Base-by-base conservation (phyloP, 1,140 invertebrate genomes). In the Drosophila malerkotliana region DNA sequence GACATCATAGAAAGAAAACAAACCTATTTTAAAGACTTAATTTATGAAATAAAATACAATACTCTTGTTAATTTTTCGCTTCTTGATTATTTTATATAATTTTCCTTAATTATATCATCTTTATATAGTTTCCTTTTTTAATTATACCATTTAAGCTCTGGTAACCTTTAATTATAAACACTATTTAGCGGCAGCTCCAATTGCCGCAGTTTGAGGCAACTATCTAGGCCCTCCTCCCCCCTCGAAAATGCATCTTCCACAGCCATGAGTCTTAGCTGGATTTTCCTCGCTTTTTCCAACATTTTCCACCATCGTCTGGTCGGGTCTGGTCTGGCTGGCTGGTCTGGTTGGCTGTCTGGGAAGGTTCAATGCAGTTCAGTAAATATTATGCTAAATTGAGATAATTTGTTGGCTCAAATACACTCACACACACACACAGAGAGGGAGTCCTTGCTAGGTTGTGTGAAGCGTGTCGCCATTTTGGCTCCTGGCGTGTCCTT, bases 361-460 rank as follows among this genome's bases (percentile, higher is more conserved):
- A 49, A 54, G 82, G 62, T 88, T 87, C 83, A 87, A 85, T 85
- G 82, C 82, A 85, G 78, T 87, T 87, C 83, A 75, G 82, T 85
- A 85, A 87, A 85, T 88, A 88, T 85, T 85, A 85, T 85, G 82
- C 78, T 85, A 85, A 85, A 85, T 85, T 85, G 82, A 85, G 82
- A 85, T 85, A 85, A 85, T 85, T 85, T 85, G 82, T 85, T 85
- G 82, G 61, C 56, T 55, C 71, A 41, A 68, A 61, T 76, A 76
- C 56, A 56, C 49, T 44, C 57, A 62, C 67, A 53, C 14, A 26
- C 8, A 53, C 32, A 47, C 21, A n/a, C 34, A 44, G 12, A 62
- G 26, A 21, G 21, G 3, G 21, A 21, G 5, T 28, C 26, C 26
- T 28, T 7, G 26, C 10, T 10, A 10, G 32, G 32, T 34, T 34